Evolutionary conservation across 2,888 invertebrate species (phyloP).

Genomic region (Pollenia amentaria): DNA sequence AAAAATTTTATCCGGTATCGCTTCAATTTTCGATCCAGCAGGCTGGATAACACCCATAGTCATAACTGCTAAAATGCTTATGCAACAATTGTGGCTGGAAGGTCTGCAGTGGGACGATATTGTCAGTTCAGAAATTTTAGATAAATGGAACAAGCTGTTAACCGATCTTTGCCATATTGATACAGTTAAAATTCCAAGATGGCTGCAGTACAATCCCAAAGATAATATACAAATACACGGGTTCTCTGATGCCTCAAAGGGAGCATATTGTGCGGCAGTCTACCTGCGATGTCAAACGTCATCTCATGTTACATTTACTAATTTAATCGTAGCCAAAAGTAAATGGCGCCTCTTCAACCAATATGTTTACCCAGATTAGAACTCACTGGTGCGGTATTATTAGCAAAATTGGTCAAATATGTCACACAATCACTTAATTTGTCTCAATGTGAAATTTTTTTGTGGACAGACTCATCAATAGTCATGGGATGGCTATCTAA

Average conservation of each 20-base stretch:
- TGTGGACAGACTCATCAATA: constrained; percentile 25
- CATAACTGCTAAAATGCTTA: constrained; percentile 45
- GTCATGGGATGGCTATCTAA: constrained; percentile 1
- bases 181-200: constrained; percentile 28
- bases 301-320: background rate
- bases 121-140: background rate
- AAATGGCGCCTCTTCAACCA: constrained; percentile 31
- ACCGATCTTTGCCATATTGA: constrained; percentile 12
- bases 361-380: constrained; percentile 5
- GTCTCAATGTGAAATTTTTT: background rate
- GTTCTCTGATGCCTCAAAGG: constrained; percentile 41
- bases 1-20: constrained; percentile 8
- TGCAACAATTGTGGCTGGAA: constrained; percentile 64
- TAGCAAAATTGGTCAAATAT: constrained; percentile 14
- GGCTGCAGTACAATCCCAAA: constrained; percentile 17
- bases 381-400: constrained; percentile 23
- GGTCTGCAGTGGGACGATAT: constrained; percentile 52
- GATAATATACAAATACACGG: constrained; percentile 35
- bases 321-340: constrained; percentile 47
- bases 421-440: background rate
- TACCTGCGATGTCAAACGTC: background rate
- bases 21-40: constrained; percentile 33
- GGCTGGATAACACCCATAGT: constrained; percentile 54
- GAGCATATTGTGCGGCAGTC: constrained; percentile 9
- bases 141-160: constrained; percentile 24